Evolutionary conservation across 2,888 invertebrate genomes (phyloP).

Genomic region (Mycalesis mineus): DNA sequence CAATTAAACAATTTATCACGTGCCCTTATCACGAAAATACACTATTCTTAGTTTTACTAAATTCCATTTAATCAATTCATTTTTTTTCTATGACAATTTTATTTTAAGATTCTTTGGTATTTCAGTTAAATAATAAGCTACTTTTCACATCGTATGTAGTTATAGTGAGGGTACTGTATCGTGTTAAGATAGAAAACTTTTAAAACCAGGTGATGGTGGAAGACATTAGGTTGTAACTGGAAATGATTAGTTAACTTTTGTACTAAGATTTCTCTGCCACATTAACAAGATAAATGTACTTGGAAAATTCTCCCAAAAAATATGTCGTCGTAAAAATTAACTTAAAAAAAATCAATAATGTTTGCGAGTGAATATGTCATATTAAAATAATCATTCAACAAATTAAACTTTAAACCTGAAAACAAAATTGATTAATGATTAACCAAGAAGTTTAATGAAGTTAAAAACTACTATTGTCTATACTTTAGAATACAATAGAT

Average conservation of each 20-base stretch:
- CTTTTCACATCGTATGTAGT: conserved; percentile 2
- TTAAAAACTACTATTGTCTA: too few relatives aligned
- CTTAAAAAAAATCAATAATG: too few relatives aligned
- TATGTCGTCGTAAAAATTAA: too few relatives aligned
- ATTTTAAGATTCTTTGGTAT: conserved; percentile 3
- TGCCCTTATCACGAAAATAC: conserved; percentile 74
- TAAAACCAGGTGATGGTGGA: conserved; percentile 19
- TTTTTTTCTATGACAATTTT: conserved; percentile 16
- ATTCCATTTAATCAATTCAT: conserved; percentile 69
- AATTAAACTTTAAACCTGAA: too few relatives aligned
- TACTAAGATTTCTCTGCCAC: background rate
- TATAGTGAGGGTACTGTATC: conserved; percentile 2
- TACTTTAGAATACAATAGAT: too few relatives aligned
- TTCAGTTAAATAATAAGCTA: conserved; percentile 13
- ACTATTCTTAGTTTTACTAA: conserved; percentile 69
- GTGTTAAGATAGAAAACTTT: conserved; percentile 9
- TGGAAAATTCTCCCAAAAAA: background rate
- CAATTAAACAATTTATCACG: conserved; percentile 72
- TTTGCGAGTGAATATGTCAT: background rate
- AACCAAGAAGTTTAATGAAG: too few relatives aligned
- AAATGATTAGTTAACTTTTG: conserved; percentile 1
- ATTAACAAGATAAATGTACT: background rate
- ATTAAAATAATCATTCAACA: too few relatives aligned
- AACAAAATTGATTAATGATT: too few relatives aligned
- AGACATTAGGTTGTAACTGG: conserved; percentile 17